A percentile compares a stretch with the other conserved stretches of the same genome.
These are phyloP conservation scores for Drosophila mulleri DNA, from an alignment of 2,888 invertebrate genomes.

Conservation along the genomic window DNA sequence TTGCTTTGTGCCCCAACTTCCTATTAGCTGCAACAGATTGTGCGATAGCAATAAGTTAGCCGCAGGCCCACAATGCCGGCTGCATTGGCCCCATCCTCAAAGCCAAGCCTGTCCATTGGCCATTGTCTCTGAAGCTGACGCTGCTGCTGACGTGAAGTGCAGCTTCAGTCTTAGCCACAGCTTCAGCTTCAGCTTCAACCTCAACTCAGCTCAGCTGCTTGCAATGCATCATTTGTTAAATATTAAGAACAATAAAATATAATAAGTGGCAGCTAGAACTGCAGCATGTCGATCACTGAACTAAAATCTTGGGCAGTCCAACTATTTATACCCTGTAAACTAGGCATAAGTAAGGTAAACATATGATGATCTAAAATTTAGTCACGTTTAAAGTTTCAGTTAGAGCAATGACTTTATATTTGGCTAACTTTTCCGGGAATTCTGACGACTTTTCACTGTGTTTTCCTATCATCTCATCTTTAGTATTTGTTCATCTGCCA, in stretches of 20 bases:
- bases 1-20: slow-evolving; percentile 59
- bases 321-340: background rate
- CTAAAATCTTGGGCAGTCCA: background rate
- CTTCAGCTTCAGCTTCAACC: background rate
- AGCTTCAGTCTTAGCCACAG: slow-evolving; percentile 2
- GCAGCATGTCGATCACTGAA: slow-evolving; percentile 11
- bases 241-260: slow-evolving; percentile 58
- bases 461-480: background rate
- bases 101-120: slow-evolving; percentile 21
- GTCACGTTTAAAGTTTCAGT: background rate
- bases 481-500: slow-evolving; percentile 24
- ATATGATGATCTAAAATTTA: background rate
- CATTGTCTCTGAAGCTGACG: slow-evolving; percentile 46
- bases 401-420: background rate
- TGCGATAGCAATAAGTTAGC: slow-evolving; percentile 80
- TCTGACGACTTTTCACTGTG: slow-evolving; percentile 1
- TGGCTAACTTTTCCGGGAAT: background rate
- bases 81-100: slow-evolving; percentile 38
- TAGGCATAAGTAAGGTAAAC: too few species aligned
- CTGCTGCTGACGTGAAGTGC: slow-evolving; percentile 17
- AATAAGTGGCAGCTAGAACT: slow-evolving; percentile 55
- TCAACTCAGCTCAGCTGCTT: background rate
- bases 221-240: slow-evolving; percentile 66
- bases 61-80: slow-evolving; percentile 34
- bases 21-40: slow-evolving; percentile 76